Conservation (phyloP, 2,113 vertebrate species). For the Ariopsis seemanni region DNA sequence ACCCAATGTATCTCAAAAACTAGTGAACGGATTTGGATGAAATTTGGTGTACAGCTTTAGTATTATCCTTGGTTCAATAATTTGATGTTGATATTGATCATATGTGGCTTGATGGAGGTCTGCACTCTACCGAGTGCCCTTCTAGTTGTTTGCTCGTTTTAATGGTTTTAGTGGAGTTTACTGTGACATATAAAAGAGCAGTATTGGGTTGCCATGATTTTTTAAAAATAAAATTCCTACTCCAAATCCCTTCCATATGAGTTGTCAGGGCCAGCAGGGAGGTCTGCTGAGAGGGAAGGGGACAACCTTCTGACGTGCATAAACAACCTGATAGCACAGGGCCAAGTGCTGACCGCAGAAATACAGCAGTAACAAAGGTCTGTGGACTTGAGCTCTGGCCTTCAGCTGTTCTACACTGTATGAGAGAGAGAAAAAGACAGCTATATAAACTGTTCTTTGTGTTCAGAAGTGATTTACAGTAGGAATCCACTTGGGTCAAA, state of each 20-base stretch:
- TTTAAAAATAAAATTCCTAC: background rate
- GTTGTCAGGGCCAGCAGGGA: background rate
- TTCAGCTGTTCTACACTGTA: constrained; percentile 35
- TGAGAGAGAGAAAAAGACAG: constrained; percentile 34
- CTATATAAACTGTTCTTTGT: constrained; percentile 52
- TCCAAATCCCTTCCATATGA: background rate
- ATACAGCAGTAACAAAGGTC: constrained; percentile 40
- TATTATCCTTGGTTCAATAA: no score
- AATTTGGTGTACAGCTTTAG: no score
- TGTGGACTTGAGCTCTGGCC: constrained; percentile 40
- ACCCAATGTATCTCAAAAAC: no score
- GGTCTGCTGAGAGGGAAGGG: background rate
- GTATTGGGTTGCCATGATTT: background rate
- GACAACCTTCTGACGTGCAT: constrained; percentile 2
- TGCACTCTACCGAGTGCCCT: no score
- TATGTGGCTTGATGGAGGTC: no score
- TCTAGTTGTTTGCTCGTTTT: background rate
- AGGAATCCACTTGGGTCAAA: constrained; percentile 9
- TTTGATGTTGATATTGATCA: no score
- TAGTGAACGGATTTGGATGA: no score
- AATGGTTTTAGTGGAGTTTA: background rate
- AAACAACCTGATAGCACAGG: constrained; percentile 23
- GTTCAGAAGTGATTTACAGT: background rate
- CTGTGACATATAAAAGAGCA: background rate
- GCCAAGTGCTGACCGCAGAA: constrained; percentile 47